A percentile compares a stretch with the other conserved stretches of the same genome.
Evolutionary conservation across 1,140 invertebrate genomes (phyloP).

Genomic region (Eriosoma lanigerum): DNA sequence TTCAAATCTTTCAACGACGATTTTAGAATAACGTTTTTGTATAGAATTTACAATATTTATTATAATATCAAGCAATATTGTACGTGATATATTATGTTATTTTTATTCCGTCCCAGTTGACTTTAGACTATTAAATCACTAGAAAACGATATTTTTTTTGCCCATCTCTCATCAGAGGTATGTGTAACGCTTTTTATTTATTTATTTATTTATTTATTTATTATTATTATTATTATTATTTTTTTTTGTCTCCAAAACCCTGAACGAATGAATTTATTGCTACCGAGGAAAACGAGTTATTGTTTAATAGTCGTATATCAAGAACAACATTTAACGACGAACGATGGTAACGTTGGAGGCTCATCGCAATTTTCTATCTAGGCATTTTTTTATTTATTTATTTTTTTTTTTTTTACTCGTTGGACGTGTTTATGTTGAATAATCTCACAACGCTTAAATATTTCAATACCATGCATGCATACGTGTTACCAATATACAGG

Average conservation of each 20-base stretch:
- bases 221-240: no score
- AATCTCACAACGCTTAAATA: neutral
- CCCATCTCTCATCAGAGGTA: neutral
- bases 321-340: slow-evolving; percentile 17
- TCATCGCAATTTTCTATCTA: neutral
- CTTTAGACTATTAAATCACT: slow-evolving; percentile 21
- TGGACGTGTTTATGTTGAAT: neutral
- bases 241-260: slow-evolving; percentile 22
- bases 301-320: slow-evolving; percentile 44
- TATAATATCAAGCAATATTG: no score
- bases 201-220: no score
- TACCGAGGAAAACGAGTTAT: slow-evolving; percentile 20
- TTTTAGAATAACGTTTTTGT: no score
- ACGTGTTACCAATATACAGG: no score
- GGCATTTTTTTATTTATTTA: neutral
- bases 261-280: slow-evolving; percentile 22
- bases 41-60: no score
- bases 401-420: neutral
- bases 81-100: neutral
- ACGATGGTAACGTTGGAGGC: neutral
- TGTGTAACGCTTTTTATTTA: slow-evolving; percentile 12
- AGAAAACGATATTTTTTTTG: slow-evolving; percentile 34
- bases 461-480: neutral
- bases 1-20: no score
- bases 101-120: neutral